A percentile compares a stretch with the other conserved stretches of the same genome.
These are phyloP conservation scores for Torymus tubicola DNA, from an alignment of 2,888 invertebrate genomes.

Conservation along the genomic window DNA sequence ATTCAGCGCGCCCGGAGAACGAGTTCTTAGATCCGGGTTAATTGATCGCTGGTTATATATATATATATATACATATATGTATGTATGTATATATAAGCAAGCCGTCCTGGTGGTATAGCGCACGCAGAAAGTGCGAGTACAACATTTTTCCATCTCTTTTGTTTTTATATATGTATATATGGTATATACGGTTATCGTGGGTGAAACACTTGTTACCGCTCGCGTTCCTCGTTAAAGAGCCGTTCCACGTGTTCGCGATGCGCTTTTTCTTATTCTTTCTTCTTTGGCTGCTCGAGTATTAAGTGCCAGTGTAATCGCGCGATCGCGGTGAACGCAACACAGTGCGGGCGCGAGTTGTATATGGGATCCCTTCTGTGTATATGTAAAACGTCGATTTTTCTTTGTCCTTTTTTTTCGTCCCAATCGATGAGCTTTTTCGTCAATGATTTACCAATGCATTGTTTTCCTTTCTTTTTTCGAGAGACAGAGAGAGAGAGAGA, in stretches of 20 bases:
- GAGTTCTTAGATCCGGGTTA: constrained; percentile 58
- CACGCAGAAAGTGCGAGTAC: no score
- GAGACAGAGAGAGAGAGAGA: no score
- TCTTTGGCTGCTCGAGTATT: not conserved
- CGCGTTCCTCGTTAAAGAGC: no score
- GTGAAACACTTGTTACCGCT: no score
- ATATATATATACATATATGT: no score
- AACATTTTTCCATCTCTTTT: no score
- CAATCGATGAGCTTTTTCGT: not conserved
- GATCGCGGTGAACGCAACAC: not conserved
- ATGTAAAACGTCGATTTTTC: not conserved
- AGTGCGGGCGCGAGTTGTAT: no score
- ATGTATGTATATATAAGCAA: no score
- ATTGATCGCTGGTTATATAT: constrained; percentile 43
- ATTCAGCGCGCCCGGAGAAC: constrained; percentile 37
- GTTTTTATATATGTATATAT: no score
- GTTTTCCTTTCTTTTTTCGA: constrained; percentile 15
- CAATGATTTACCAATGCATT: constrained; percentile 36
- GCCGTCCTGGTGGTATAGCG: no score
- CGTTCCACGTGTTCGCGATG: not conserved
- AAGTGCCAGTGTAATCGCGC: constrained; percentile 26
- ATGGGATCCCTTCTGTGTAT: no score
- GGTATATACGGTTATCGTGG: no score
- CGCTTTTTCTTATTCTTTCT: not conserved
- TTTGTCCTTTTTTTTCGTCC: not conserved